Evolutionary conservation across 2,888 invertebrate genomes (phyloP), one percentile per base, ranked within the genome.

Genomic region (Phyllotreta cruciferae): DNA sequence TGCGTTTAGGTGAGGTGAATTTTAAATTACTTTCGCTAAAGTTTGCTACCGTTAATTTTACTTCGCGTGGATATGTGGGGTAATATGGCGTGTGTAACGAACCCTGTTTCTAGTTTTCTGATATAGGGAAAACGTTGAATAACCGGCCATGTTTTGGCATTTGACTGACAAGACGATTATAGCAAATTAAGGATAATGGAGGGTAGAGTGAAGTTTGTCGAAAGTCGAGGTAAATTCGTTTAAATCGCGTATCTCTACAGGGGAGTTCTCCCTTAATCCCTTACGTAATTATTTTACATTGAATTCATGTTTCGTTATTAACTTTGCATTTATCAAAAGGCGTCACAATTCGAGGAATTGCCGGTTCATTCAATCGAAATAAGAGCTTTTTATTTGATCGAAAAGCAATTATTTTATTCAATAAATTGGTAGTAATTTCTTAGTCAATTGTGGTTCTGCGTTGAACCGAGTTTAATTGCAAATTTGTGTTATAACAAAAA

Each of bases 101-200:
- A 38, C n/a, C 45, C 24, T 6, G 24, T 47, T 45, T 56, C 47
- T 47, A 56, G 9, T 56, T 56, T 38, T 37, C 45, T 37, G 37
- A 37, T 36, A 24, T 24, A 24, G 24, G 24, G 4, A 49, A 57
- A 24, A 34, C 35, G 57, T 57, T 57, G 11, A 10, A 49, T 49
- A 57, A 57, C 39, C 49, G 39, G 49, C 34, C 24, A 8, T 9
- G 37, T 57, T 57, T 45, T 49, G 57, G 47, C 49, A 37, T 47
- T 56, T 57, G 47, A 57, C 39, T 57, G 57, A 57, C 57, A 57
- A 14, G 37, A 57, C 57, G 39, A 49, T 49, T 57, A 45, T 38
- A 56, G 47, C 10, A 44, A 57, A 36, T 45, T n/a, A 39, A 6
- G 37, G 10, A 49, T 35, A 49, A 44, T 35, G 11, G 35, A 35